Conservation (phyloP, 2,797 vertebrate species). For the Strix occidentalis region DNA sequence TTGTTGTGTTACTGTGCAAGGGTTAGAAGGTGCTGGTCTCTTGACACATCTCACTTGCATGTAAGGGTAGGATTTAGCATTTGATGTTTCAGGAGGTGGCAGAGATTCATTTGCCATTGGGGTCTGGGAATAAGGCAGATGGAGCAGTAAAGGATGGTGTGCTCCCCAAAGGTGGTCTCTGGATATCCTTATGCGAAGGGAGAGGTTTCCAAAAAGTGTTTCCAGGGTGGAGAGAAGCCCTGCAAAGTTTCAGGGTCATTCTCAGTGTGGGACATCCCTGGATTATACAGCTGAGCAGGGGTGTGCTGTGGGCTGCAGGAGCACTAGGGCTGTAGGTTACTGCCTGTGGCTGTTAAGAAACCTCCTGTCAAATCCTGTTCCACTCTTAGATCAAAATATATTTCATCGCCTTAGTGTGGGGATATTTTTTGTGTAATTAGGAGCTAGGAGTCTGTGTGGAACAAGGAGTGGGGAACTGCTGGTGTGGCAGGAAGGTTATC, state of each 20-base stretch:
- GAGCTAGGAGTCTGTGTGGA: conserved; percentile 1
- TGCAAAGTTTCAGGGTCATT: not conserved
- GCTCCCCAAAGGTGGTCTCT: not conserved
- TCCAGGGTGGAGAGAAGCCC: not conserved
- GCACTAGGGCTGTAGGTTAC: not conserved
- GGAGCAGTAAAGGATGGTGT: not conserved
- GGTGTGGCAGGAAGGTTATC: not conserved
- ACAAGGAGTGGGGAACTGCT: not conserved
- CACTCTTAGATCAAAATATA: not conserved
- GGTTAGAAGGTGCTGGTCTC: not conserved
- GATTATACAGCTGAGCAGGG: not conserved
- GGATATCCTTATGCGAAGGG: not conserved
- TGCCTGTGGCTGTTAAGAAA: not conserved
- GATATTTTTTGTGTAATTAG: not conserved
- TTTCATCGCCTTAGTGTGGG: not conserved
- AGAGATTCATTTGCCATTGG: not conserved
- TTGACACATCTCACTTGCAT: not conserved
- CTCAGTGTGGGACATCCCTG: not conserved
- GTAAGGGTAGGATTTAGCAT: not conserved
- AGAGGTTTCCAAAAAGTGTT: not conserved
- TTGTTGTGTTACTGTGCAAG: accelerated
- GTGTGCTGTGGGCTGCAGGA: not conserved
- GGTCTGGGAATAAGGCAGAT: not conserved
- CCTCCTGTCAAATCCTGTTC: not conserved
- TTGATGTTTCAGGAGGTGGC: not conserved